These are phyloP conservation scores for Eurypyga helias DNA, from an alignment of 2,113 vertebrate species.

Conservation along the genomic window DNA sequence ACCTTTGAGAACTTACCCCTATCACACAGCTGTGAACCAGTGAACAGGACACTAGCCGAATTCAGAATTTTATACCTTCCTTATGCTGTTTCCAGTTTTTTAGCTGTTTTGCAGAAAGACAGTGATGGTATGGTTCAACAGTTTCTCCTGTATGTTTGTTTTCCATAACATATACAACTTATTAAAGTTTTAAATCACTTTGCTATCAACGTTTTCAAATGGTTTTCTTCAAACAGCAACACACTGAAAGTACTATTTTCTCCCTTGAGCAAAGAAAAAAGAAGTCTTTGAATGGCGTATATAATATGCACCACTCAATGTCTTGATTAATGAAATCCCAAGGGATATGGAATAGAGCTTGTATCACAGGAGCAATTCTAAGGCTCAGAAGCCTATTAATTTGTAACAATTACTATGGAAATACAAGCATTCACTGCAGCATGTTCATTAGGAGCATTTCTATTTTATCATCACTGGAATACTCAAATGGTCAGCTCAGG, in stretches of 20 bases:
- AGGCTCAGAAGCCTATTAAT: not conserved
- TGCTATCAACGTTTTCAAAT: not conserved
- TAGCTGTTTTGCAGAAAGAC: not conserved
- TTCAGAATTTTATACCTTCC: not conserved
- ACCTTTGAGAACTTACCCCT: not conserved
- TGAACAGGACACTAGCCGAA: not conserved
- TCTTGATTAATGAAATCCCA: constrained; percentile 6
- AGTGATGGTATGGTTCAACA: not conserved
- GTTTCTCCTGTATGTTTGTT: not conserved
- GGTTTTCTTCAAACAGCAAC: not conserved
- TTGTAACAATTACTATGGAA: not conserved
- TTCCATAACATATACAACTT: not conserved
- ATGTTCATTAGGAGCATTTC: not conserved
- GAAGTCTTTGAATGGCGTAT: not conserved
- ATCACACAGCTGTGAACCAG: not conserved
- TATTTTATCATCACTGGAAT: not conserved
- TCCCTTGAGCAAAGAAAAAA: not conserved
- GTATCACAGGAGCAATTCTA: not conserved
- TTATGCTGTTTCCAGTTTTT: not conserved
- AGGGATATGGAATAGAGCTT: not conserved
- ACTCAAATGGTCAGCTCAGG: not conserved
- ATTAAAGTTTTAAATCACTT: not conserved
- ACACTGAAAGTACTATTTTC: not conserved
- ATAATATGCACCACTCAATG: not conserved
- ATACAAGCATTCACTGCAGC: not conserved